Evolutionary conservation across 2,888 invertebrate species (phyloP).

Genomic region (Plebejus anna): DNA sequence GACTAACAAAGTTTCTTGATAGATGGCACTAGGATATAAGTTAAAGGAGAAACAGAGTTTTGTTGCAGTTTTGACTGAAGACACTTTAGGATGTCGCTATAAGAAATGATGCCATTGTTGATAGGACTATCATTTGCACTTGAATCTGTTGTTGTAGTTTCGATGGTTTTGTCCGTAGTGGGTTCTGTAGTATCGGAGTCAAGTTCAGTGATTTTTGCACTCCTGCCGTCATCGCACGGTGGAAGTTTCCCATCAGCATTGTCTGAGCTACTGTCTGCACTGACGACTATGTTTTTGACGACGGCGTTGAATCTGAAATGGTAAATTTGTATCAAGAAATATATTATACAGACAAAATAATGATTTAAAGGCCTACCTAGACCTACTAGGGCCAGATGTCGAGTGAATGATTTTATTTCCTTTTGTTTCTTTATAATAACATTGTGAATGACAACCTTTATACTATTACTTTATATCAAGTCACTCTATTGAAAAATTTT

Average conservation of each 20-base stretch:
- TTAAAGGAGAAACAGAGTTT: slow-evolving; percentile 52
- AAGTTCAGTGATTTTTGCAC: slow-evolving; percentile 48
- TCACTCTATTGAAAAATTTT: too few relatives aligned
- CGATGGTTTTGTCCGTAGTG: slow-evolving; percentile 1
- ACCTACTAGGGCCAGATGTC: too few relatives aligned
- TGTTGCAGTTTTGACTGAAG: slow-evolving; percentile 52
- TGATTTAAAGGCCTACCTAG: too few relatives aligned
- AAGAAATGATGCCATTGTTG: slow-evolving; percentile 44
- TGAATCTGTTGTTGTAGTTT: slow-evolving; percentile 11
- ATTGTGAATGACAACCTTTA: too few relatives aligned
- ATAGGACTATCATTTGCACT: background rate
- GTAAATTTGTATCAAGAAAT: background rate
- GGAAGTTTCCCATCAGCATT: slow-evolving; percentile 24
- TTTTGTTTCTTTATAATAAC: too few relatives aligned
- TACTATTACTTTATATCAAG: too few relatives aligned
- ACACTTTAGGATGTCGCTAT: slow-evolving; percentile 60
- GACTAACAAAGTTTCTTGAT: slow-evolving; percentile 42
- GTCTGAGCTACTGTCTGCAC: slow-evolving; percentile 31
- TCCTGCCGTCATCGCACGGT: slow-evolving; percentile 52
- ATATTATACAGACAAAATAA: too few relatives aligned
- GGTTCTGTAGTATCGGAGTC: slow-evolving; percentile 25
- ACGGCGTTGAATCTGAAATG: slow-evolving; percentile 63
- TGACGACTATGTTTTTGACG: slow-evolving; percentile 53
- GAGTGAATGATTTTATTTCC: too few relatives aligned
- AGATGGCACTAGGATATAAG: slow-evolving; percentile 59